phyloP scores from a whole-genome alignment of 2,797 vertebrate genomes.

The Craterocephalus amniculus region DNA sequence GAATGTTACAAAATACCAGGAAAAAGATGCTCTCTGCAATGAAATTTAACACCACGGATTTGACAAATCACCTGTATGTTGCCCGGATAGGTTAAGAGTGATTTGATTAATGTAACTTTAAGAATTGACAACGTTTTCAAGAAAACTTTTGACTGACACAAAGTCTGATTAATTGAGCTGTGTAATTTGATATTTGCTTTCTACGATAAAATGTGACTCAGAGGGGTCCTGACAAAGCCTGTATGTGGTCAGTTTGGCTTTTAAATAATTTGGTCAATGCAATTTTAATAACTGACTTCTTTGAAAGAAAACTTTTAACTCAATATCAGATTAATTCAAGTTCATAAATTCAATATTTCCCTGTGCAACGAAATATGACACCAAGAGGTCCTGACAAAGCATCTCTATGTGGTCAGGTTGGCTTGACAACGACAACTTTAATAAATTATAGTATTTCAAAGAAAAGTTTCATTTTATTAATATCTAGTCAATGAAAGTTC shows the following conservation, averaged over 20 bases:
- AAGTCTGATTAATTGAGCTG: background rate
- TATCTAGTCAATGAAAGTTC: background rate
- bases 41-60: background rate
- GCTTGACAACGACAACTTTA: background rate
- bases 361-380: background rate
- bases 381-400: background rate
- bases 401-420: background rate
- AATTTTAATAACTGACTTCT: conserved; percentile 3
- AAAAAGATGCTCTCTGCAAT: background rate
- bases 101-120: background rate
- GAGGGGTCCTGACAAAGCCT: background rate
- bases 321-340: background rate
- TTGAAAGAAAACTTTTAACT: background rate
- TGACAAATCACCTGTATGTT: background rate
- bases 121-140: conserved; percentile 1
- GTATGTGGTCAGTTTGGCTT: background rate
- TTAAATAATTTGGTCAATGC: background rate
- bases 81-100: background rate
- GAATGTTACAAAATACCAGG: background rate
- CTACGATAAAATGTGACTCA: background rate
- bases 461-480: background rate
- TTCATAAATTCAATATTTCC: background rate
- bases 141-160: background rate
- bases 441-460: background rate
- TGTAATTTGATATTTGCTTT: background rate